phyloP scores from a whole-genome alignment of 2,113 vertebrate species.

The Hypomesus transpacificus region DNA sequence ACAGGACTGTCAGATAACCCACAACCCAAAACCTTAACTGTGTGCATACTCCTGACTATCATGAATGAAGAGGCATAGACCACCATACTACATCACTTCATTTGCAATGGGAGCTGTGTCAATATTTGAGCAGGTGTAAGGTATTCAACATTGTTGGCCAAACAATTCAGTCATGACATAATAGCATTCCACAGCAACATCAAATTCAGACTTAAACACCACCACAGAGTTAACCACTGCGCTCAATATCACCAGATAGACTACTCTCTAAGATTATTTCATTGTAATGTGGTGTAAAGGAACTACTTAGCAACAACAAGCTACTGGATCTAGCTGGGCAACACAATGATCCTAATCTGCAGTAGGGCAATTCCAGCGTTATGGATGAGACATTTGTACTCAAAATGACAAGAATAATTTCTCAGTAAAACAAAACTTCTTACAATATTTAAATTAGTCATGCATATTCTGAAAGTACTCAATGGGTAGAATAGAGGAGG shows the following conservation, averaged over 20 bases:
- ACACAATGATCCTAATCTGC: background rate
- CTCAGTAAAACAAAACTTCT: too few relatives aligned
- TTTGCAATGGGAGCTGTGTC: background rate
- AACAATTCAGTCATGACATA: background rate
- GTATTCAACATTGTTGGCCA: conserved; percentile 3
- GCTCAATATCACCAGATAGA: too few relatives aligned
- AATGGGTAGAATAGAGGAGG: too few relatives aligned
- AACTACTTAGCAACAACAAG: background rate
- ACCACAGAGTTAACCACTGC: background rate
- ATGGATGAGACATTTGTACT: too few relatives aligned
- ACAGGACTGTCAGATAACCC: conserved; percentile 11
- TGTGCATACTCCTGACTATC: background rate
- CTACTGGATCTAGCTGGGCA: background rate
- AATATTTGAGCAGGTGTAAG: conserved; percentile 24
- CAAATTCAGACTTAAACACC: background rate
- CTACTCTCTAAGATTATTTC: background rate
- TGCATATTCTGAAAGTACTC: too few relatives aligned
- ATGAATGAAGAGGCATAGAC: conserved; percentile 9
- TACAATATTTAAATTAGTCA: too few relatives aligned
- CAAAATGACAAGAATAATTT: too few relatives aligned
- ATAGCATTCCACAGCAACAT: background rate
- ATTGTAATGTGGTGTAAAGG: background rate
- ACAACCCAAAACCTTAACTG: background rate
- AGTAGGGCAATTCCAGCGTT: too few relatives aligned
- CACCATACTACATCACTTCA: background rate